These are phyloP conservation scores for Trachythela sp. DNA, from an alignment of 64 coral and sea anemone genomes.

Conservation along the genomic window DNA sequence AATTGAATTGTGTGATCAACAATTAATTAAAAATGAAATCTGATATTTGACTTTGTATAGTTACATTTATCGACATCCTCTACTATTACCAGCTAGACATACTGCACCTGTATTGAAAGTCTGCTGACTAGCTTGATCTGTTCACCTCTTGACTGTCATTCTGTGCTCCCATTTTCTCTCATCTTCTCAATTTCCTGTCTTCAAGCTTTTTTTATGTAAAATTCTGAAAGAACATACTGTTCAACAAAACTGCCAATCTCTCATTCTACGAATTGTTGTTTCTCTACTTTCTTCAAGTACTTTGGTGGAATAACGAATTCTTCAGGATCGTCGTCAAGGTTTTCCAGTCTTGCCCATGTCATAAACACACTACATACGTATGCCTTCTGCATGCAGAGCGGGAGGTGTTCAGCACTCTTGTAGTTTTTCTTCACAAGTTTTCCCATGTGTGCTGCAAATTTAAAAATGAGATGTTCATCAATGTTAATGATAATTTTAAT, in stretches of 20 bases:
- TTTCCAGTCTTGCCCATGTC: slow-evolving; percentile 45
- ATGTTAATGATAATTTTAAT: background rate
- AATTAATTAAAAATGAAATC: too few species aligned
- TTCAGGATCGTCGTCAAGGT: slow-evolving; percentile 18
- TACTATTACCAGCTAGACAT: background rate
- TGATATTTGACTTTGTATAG: too few species aligned
- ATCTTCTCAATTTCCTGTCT: background rate
- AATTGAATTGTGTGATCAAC: too few species aligned
- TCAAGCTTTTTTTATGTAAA: slow-evolving; percentile 27
- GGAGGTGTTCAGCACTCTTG: slow-evolving; percentile 48
- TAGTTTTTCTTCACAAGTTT: slow-evolving; percentile 53
- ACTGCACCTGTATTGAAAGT: background rate
- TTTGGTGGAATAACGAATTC: background rate
- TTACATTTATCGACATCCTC: too few species aligned
- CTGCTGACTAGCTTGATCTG: background rate
- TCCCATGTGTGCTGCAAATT: slow-evolving; percentile 31
- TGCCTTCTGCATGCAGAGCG: slow-evolving; percentile 47
- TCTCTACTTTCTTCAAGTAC: background rate
- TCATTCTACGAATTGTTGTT: background rate
- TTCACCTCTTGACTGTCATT: background rate
- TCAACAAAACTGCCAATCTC: slow-evolving; percentile 37
- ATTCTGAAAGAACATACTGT: slow-evolving; percentile 36
- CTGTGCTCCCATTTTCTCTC: background rate
- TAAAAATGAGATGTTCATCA: background rate
- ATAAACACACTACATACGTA: slow-evolving; percentile 61